phyloP scores from a whole-genome alignment of 2,113 vertebrate species.

The Monarcha castaneiventris region DNA sequence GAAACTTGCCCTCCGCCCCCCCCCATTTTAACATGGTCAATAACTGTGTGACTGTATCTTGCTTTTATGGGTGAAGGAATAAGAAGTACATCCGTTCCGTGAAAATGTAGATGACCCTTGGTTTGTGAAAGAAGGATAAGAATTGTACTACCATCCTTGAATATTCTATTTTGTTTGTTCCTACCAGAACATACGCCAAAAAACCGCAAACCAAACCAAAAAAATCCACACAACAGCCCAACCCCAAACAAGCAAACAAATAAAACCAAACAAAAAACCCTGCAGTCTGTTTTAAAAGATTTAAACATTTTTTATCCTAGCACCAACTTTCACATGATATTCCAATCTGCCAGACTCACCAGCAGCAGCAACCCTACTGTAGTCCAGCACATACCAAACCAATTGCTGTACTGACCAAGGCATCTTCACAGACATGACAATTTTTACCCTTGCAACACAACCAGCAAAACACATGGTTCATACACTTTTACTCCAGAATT shows the following conservation, averaged over 20 bases:
- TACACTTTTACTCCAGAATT: background rate
- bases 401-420: background rate
- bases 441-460: background rate
- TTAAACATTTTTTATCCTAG: background rate
- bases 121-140: background rate
- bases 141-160: background rate
- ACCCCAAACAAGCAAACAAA: background rate
- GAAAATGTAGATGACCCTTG: background rate
- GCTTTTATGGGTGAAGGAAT: background rate
- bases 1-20: background rate
- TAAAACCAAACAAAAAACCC: background rate
- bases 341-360: background rate
- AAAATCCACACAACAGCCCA: fast-evolving
- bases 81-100: background rate
- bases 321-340: background rate
- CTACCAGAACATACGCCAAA: background rate
- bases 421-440: background rate
- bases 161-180: background rate
- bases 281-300: background rate
- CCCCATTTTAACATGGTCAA: background rate
- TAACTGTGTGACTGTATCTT: background rate
- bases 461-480: background rate
- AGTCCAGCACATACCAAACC: background rate
- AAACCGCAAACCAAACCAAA: background rate
- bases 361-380: background rate